Percentiles rank a stretch among this genome's conserved stretches.
phyloP scores from a whole-genome alignment of 2,797 vertebrate species.

The Triplophysa bombifrons region DNA sequence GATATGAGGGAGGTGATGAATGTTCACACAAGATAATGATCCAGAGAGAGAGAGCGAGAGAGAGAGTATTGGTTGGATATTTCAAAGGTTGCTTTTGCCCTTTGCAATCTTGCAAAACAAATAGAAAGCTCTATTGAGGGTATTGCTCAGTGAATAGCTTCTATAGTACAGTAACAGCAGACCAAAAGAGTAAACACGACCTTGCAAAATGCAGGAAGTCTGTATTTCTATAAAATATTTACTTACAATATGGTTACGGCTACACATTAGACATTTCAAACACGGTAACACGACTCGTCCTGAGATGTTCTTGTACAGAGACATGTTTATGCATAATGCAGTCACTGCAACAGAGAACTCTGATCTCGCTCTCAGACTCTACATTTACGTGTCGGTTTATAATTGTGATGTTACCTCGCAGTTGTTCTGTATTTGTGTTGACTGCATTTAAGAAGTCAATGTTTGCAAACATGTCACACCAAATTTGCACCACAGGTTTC shows the following conservation, averaged over 20 bases:
- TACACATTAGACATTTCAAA: background rate
- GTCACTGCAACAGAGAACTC: background rate
- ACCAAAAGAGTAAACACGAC: slow-evolving; percentile 11
- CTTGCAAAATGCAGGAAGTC: slow-evolving; percentile 26
- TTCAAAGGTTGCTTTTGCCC: slow-evolving; percentile 41
- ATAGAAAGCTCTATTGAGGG: slow-evolving; percentile 16
- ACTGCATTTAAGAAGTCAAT: background rate
- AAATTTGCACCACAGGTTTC: background rate
- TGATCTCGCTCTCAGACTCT: slow-evolving; percentile 20
- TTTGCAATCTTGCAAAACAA: slow-evolving; percentile 39
- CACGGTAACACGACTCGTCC: background rate
- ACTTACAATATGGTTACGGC: slow-evolving; percentile 15
- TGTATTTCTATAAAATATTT: slow-evolving; percentile 40
- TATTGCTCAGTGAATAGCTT: background rate
- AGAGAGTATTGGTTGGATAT: slow-evolving; percentile 11
- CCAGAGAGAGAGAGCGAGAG: slow-evolving; percentile 35
- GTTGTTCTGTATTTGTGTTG: background rate
- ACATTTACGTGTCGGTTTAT: background rate
- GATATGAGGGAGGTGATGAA: slow-evolving; percentile 50
- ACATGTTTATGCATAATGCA: slow-evolving; percentile 23
- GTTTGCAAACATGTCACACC: background rate
- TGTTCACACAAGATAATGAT: slow-evolving; percentile 53
- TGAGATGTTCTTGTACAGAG: slow-evolving; percentile 2
- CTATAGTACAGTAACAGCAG: background rate
- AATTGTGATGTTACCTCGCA: slow-evolving; percentile 7